phyloP scores from a whole-genome alignment of 2,113 vertebrate genomes.

The Lasiurus borealis region DNA sequence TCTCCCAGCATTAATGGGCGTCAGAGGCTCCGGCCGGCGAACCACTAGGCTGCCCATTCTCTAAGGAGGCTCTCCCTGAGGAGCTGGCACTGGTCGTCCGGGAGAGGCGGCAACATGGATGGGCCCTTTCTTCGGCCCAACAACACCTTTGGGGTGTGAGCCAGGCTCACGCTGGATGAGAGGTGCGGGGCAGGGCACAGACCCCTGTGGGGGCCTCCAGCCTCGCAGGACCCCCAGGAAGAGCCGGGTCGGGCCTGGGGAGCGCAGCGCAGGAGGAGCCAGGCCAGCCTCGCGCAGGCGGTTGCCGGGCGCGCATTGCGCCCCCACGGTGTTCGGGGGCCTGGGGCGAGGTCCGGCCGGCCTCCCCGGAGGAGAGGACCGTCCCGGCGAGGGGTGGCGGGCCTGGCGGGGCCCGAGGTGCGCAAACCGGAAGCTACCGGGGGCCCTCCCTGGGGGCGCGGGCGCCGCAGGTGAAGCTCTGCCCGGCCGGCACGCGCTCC shows the following conservation, averaged over 20 bases:
- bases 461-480: background rate
- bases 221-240: background rate
- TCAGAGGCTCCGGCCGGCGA: background rate
- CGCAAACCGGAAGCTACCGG: background rate
- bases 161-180: too few species aligned
- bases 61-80: rapidly evolving
- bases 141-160: background rate
- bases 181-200: background rate
- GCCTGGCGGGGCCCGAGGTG: background rate
- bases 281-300: background rate
- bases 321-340: background rate
- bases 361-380: background rate
- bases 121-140: background rate
- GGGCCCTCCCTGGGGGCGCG: background rate
- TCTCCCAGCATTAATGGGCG: background rate
- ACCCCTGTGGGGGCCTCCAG: background rate
- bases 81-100: background rate
- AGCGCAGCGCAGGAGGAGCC: background rate
- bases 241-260: too few species aligned
- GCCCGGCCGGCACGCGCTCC: background rate
- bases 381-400: background rate
- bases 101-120: background rate
- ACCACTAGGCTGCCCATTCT: background rate
- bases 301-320: background rate
- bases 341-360: background rate